Percentiles rank a stretch among this genome's conserved stretches.
These are phyloP conservation scores for Yponomeuta plumbellus DNA, from an alignment of 2,888 invertebrate species.

Conservation along the genomic window DNA sequence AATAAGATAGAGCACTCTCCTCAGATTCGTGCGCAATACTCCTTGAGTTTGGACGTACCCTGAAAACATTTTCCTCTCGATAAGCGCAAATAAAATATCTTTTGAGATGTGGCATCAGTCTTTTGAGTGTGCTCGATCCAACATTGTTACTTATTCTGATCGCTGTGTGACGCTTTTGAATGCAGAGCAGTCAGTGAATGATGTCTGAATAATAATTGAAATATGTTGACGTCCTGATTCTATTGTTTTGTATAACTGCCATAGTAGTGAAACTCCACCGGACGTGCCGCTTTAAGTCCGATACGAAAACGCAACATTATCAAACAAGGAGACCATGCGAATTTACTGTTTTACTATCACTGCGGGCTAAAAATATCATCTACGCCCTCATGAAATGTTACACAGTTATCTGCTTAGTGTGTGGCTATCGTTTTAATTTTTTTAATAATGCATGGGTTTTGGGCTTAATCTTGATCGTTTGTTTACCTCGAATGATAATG, in stretches of 20 bases:
- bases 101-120: neutral
- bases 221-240: neutral
- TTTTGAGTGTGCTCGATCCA: neutral
- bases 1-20: too few species aligned
- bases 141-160: neutral
- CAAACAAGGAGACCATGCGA: neutral
- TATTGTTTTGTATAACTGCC: neutral
- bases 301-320: neutral
- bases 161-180: neutral
- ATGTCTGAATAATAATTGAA: neutral
- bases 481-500: neutral
- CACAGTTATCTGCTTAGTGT: neutral
- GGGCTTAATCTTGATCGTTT: neutral
- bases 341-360: neutral
- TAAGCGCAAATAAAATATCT: neutral
- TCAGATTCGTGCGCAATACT: too few species aligned
- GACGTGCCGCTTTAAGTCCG: neutral
- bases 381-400: neutral
- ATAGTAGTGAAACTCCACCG: neutral
- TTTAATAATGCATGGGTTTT: neutral
- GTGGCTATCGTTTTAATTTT: neutral
- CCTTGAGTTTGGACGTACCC: neutral
- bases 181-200: neutral
- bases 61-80: neutral
- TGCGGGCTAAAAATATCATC: too few species aligned